Percentiles rank a stretch among this genome's conserved stretches.
These are phyloP conservation scores for Pangasius djambal DNA, from an alignment of 2,797 vertebrate genomes.

Conservation along the genomic window DNA sequence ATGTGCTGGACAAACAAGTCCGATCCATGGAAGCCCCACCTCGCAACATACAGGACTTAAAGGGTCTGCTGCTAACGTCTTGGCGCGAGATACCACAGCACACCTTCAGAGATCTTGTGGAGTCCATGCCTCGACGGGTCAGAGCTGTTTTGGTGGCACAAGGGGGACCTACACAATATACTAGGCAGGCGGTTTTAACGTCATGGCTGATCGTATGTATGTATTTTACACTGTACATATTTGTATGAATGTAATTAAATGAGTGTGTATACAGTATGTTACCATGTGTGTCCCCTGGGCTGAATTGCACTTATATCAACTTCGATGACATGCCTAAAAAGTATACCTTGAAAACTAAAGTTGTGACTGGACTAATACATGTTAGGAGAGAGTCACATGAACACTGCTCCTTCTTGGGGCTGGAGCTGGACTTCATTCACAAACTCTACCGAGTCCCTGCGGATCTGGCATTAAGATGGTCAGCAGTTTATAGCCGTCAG, in stretches of 20 bases:
- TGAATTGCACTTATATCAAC: not conserved
- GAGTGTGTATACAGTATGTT: not conserved
- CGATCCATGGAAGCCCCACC: no score
- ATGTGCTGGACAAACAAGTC: no score
- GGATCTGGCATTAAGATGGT: constrained; percentile 24
- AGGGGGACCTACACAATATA: no score
- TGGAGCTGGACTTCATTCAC: constrained; percentile 8
- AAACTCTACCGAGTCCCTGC: not conserved
- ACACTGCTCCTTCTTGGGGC: not conserved
- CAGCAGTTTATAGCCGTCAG: constrained; percentile 59
- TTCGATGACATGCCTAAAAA: not conserved
- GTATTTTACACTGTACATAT: not conserved
- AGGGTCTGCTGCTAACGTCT: no score
- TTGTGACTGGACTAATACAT: not conserved
- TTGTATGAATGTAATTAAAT: not conserved
- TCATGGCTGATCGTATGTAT: no score
- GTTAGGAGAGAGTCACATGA: not conserved
- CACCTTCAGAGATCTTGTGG: no score
- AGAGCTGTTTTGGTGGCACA: no score
- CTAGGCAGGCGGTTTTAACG: no score
- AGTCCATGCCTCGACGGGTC: no score
- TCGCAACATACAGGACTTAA: no score
- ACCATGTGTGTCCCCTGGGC: not conserved
- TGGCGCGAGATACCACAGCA: no score
- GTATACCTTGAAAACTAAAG: not conserved